Base-by-base conservation (phyloP, 2,797 vertebrate genomes). In the Pygocentrus nattereri region DNA sequence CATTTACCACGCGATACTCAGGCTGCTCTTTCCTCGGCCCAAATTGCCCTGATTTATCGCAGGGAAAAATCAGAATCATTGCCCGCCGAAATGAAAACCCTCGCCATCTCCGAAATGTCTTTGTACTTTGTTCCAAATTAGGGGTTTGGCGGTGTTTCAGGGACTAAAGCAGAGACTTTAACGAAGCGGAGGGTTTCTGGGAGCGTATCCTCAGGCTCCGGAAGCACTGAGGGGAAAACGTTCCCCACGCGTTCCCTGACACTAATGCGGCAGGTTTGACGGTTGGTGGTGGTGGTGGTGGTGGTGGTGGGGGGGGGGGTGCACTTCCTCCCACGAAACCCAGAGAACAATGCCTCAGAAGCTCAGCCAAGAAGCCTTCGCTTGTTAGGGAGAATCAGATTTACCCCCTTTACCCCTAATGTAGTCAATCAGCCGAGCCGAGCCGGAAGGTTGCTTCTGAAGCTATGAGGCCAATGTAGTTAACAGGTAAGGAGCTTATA, bases 21-120 rank as follows among this genome's bases (percentile, higher is more conserved):
- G 16, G 5, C 30, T 30, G 19, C 15, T 49, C 27, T 52, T 31
- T 41, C 30, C n/a, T 49, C 23, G 2, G 52, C 58, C 58, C 27
- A 80, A 80, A 80, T 80, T 80, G 59, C 19, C 11, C 34, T 30
- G 30, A 13, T 65, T 72, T 71, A 54, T 72, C 21, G 72, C 15
- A 52, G 44, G 54, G 56, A 72, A 50, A 49, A 61, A 25, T 52
- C 44, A 61, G 68, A 71, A 56, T 23, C 54, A 56, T 56, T 6
- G 7, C 7, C 21, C 1, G 19, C 27, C 58, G 19, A 70, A 61
- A 70, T 34, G 38, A 78, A 59, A 79, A 61, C 56, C 7, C 23
- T 25, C 50, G 27, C 31, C 23, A 15, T 59, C 18, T 59, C 15
- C 15, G 18, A 61, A 23, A 61, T 19, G 52, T 23, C 69, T 38